These are phyloP conservation scores for Florisuga fusca DNA, from an alignment of 2,797 vertebrate genomes.

Conservation along the genomic window DNA sequence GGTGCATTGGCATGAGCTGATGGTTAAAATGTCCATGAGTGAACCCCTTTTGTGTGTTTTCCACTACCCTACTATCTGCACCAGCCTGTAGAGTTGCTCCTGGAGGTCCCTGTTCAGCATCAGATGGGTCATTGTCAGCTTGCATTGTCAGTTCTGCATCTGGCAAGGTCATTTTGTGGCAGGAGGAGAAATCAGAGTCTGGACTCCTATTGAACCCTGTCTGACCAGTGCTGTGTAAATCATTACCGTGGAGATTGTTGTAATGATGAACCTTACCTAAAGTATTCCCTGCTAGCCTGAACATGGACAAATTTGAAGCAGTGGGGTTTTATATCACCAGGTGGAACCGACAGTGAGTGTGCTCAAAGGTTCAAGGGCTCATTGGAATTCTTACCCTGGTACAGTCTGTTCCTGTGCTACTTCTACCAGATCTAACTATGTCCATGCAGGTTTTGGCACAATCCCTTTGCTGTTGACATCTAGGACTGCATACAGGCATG, in stretches of 20 bases:
- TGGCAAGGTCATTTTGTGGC: background rate
- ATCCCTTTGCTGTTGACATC: background rate
- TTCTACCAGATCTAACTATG: background rate
- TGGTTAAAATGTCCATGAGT: background rate
- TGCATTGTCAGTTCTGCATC: background rate
- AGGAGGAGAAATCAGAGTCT: background rate
- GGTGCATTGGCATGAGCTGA: background rate
- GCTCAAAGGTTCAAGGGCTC: background rate
- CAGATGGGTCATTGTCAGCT: background rate
- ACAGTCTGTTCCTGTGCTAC: background rate
- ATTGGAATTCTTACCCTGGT: background rate
- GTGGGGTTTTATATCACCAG: background rate
- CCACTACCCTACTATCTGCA: background rate
- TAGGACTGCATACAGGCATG: background rate
- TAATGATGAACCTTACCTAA: background rate
- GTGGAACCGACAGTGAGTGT: background rate
- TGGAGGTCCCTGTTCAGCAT: background rate
- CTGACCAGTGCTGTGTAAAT: background rate
- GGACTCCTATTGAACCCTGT: background rate
- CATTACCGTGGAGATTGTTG: background rate
- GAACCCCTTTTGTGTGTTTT: background rate
- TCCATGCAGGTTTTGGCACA: accelerated
- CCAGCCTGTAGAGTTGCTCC: background rate
- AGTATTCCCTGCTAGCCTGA: background rate
- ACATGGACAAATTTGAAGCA: background rate